These are phyloP conservation scores for Poecilia wingei DNA, from an alignment of 2,797 vertebrate species.

Conservation along the genomic window DNA sequence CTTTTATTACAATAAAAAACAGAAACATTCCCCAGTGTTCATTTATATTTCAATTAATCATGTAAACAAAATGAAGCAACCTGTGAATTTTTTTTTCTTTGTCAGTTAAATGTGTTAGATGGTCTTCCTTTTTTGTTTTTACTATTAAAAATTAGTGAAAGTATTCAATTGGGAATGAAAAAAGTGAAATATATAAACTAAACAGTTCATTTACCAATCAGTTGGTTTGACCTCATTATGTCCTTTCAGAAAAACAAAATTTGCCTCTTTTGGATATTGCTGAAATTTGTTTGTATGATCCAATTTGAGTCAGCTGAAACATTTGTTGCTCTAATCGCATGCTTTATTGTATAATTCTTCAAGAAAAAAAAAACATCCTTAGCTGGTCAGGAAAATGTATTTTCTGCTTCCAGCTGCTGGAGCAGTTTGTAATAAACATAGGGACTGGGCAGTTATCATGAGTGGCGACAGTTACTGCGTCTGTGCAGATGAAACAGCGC, in stretches of 20 bases:
- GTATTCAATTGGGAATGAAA: neutral
- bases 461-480: slow-evolving; percentile 17
- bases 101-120: slow-evolving; percentile 10
- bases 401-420: slow-evolving; percentile 62
- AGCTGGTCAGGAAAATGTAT: slow-evolving; percentile 32
- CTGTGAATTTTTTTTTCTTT: neutral
- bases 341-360: slow-evolving; percentile 22
- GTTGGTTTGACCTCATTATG: neutral
- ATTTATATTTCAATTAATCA: neutral
- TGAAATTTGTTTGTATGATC: slow-evolving; percentile 24
- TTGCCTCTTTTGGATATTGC: slow-evolving; percentile 11
- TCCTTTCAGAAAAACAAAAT: neutral
- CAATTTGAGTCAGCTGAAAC: slow-evolving; percentile 29
- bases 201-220: neutral
- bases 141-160: neutral
- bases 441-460: slow-evolving; percentile 42
- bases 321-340: slow-evolving; percentile 27
- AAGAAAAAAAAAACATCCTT: slow-evolving; percentile 17
- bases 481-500: slow-evolving; percentile 26
- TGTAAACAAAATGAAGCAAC: neutral
- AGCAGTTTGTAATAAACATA: slow-evolving; percentile 64
- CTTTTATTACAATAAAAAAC: neutral
- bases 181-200: neutral
- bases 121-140: slow-evolving; percentile 1
- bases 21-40: neutral